Base-by-base conservation (phyloP, 2,797 vertebrate species). In the Dendrocincla fuliginosa region DNA sequence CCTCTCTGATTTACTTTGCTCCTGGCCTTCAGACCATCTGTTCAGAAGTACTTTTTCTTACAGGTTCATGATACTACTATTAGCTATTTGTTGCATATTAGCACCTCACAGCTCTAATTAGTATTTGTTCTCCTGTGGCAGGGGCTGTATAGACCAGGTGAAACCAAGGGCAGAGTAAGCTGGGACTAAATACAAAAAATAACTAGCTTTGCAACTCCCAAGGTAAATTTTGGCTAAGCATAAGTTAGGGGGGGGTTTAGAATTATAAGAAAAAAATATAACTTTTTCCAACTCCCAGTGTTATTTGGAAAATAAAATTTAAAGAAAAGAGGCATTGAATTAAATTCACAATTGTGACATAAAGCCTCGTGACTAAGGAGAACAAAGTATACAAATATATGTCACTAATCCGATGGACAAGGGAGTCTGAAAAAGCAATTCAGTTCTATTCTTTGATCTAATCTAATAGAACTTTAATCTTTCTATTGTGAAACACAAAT, bases 391-490 rank as follows among this genome's bases (percentile, higher is more conserved):
- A n/a, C 3, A 19, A 11, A 41, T 20, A 2, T 56, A 20, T 39
- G 30, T 74, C 75, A 78, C 49, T 39, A 90, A 74, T 37, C 47
- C 5, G 2, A 65, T 78, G 61, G 11, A 60, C 50, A 73, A 56
- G 20, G 61, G 64, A 68, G 57, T 88, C 90, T 3, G 69, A 69
- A 83, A 91, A 65, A 33, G 9, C 53, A 78, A 76, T 90, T 83
- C 25, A 6, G n/a, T 78, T 91, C 53, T 86, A 41, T 57, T 84
- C 59, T 84, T 86, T 65, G 57, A 86, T 86, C 22, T 84, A 87
- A 83, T 71, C 49, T 84, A 91, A 80, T 69, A 82, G 81, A 91
- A 30, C 50, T 65, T 88, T 88, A 81, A 78, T 93, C 73, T 76
- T 78, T 75, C 63, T 59, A 4, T 30, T 50, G 73, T 37, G 61